These are phyloP conservation scores for Odiellus spinosus DNA, from an alignment of 2,888 invertebrate genomes.

Conservation along the genomic window DNA sequence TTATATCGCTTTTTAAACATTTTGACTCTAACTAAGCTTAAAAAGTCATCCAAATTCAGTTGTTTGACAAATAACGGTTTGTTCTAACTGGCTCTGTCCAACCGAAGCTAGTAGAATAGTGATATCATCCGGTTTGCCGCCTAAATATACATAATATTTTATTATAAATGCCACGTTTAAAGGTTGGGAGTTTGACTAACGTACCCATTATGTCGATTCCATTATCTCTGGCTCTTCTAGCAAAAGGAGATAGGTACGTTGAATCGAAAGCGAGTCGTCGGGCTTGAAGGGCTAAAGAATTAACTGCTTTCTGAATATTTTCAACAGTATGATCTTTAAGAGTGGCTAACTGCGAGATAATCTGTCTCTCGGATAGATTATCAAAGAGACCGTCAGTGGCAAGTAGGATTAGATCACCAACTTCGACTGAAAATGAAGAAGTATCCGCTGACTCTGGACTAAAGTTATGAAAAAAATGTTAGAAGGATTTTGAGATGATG, in stretches of 20 bases:
- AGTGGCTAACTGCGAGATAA: constrained; percentile 66
- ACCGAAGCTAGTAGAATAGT: constrained; percentile 91
- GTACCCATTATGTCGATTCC: constrained; percentile 81
- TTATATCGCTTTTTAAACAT: too few species aligned
- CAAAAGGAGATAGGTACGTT: constrained; percentile 89
- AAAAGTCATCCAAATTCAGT: too few species aligned
- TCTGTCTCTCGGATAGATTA: constrained; percentile 80
- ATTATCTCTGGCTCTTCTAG: constrained; percentile 75
- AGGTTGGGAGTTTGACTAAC: not conserved
- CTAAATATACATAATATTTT: constrained; percentile 38
- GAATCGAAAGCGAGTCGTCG: constrained; percentile 83
- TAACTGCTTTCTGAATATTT: constrained; percentile 67
- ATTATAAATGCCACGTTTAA: constrained; percentile 1
- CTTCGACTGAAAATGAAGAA: constrained; percentile 68
- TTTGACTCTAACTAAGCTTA: too few species aligned
- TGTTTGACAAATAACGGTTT: not conserved
- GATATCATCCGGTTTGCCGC: constrained; percentile 98
- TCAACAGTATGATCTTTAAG: constrained; percentile 28
- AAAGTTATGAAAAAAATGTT: constrained; percentile 18
- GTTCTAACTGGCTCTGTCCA: constrained; percentile 11
- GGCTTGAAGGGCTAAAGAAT: constrained; percentile 89
- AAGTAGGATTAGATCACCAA: constrained; percentile 75
- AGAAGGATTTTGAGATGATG: not conserved
- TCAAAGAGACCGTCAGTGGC: constrained; percentile 98
- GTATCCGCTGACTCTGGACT: constrained; percentile 84